phyloP scores from a whole-genome alignment of 2,888 invertebrate species.

The Ichneumoninae sp. region DNA sequence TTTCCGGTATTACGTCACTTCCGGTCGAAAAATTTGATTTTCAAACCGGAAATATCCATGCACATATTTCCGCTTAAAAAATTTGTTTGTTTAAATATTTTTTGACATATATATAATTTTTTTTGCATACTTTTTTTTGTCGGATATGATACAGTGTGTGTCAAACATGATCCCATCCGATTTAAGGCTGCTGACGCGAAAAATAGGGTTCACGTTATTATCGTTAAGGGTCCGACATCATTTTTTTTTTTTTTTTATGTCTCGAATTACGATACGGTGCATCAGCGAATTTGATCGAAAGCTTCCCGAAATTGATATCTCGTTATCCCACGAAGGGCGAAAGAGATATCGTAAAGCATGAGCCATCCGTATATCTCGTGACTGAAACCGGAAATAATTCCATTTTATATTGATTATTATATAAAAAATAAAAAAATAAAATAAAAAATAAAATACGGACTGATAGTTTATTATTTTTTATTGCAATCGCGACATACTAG shows the following conservation, averaged over 20 bases:
- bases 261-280: conserved; percentile 8
- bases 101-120: background rate
- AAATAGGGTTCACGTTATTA: conserved; percentile 8
- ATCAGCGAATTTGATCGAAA: background rate
- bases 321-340: background rate
- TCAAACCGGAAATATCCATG: too few species aligned
- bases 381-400: background rate
- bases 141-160: background rate
- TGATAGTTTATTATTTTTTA: too few species aligned
- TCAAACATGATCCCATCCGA: conserved; percentile 13
- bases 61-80: too few species aligned
- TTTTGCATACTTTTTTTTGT: background rate
- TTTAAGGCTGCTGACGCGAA: conserved; percentile 5
- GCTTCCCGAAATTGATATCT: conserved; percentile 6
- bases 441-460: too few species aligned
- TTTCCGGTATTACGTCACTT: too few species aligned
- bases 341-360: background rate
- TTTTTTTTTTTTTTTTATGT: background rate
- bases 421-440: background rate
- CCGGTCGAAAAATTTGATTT: too few species aligned
- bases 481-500: background rate
- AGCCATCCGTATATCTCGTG: background rate
- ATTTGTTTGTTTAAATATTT: background rate
- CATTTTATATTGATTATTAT: background rate
- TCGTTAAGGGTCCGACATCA: background rate